Evolutionary conservation across 2,113 vertebrate genomes (phyloP).

Genomic region (Himantopus leucocephalus): DNA sequence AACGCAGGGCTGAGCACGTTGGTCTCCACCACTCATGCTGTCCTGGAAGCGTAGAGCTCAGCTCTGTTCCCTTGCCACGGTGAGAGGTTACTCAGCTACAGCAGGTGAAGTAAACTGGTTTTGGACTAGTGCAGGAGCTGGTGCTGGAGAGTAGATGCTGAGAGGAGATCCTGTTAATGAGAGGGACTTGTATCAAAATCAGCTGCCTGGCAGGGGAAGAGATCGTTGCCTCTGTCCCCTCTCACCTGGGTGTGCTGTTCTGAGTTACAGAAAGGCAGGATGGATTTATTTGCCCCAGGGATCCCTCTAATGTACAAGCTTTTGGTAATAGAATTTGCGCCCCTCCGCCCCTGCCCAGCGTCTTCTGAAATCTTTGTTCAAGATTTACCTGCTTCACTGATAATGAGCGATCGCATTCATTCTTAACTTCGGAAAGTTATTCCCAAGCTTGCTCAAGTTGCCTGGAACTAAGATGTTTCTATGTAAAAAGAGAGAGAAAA

Average conservation of each 20-base stretch:
- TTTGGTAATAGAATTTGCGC: neutral
- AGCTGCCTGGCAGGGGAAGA: neutral
- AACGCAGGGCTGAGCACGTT: neutral
- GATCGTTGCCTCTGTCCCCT: neutral
- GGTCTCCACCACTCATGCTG: neutral
- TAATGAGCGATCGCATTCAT: neutral
- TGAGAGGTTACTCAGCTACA: neutral
- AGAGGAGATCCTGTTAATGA: neutral
- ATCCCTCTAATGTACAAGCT: neutral
- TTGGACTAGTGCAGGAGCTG: neutral
- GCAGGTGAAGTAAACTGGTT: neutral
- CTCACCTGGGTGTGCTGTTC: too few species aligned
- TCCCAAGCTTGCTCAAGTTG: neutral
- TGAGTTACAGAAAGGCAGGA: neutral
- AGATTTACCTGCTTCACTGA: neutral
- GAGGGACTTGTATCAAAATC: neutral
- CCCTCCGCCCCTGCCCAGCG: fast-evolving
- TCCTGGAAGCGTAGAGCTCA: neutral
- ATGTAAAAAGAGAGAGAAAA: neutral
- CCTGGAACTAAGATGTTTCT: neutral
- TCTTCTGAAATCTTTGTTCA: neutral
- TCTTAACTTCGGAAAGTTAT: neutral
- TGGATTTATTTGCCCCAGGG: neutral
- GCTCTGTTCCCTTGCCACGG: neutral
- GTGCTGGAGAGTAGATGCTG: neutral